Evolutionary conservation across 2,797 vertebrate genomes (phyloP), one percentile per base, ranked within the genome.

Genomic region (Gallinago solitaria): DNA sequence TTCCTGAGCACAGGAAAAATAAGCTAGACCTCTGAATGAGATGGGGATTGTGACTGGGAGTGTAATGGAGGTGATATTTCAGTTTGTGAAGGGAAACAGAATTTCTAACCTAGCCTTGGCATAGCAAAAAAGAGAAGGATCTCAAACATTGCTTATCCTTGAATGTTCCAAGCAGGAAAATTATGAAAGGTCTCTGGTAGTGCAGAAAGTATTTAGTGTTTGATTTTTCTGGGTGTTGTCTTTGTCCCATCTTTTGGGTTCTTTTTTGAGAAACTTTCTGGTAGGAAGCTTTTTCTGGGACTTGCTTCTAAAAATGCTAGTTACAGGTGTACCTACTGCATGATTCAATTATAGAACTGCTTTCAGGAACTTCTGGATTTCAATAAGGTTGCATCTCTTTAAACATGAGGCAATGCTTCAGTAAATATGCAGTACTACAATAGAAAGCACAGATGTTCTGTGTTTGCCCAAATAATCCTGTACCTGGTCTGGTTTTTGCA

Each of bases 381-480:
- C 68, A 59, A 0, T n/a, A 21, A 51, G 32, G 20, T 41, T 69
- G 6, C 87, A 10, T 70, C 83, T 67, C 95, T 92, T 96, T 93
- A 95, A 95, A 51, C n/a, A 30, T 1, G 6, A 83, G 43, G 15
- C 20, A 39, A 77, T 87, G 92, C 81, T 87, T 90, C 92, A 93
- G 63, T 90, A 79, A 77, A 33, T 41, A 37, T 4, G 80, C 35
- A 47, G 21, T 73, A 59, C 88, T 92, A 56, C 56, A 23, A 25
- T 59, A 64, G 32, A 77, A 50, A 92, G 90, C 93, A 87, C 83
- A 90, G 90, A 87, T 96, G 89, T 89, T 94, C 18, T 74, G 16
- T 77, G 39, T 79, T 81, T 87, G 92, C 88, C 83, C 50, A 64
- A 0, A 87, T 79, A 30, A 33, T 83, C 54, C 60, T 90, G 27